Evolutionary conservation across 2,888 invertebrate species (phyloP).

Genomic region (Clunio marinus): DNA sequence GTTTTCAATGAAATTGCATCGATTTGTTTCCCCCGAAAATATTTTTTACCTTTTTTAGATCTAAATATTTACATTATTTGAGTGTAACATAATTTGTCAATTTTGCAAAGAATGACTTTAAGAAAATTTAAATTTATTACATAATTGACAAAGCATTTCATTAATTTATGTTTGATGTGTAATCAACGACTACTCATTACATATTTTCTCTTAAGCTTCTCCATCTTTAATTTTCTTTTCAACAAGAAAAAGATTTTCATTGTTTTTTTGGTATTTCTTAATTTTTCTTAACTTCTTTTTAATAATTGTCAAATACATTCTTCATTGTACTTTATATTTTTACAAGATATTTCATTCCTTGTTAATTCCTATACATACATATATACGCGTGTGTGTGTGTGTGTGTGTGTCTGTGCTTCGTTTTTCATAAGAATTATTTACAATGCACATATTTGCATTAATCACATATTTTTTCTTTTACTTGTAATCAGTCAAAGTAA

Average conservation of each 20-base stretch:
- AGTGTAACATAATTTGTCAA: too few species aligned
- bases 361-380: not conserved
- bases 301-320: not conserved
- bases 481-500: conserved; percentile 11
- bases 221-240: not conserved
- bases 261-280: conserved; percentile 1
- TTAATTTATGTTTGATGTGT: too few species aligned
- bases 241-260: not conserved
- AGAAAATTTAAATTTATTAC: too few species aligned
- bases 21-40: not conserved
- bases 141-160: too few species aligned
- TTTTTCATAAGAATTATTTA: not conserved
- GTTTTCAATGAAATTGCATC: not conserved
- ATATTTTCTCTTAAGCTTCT: too few species aligned
- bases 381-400: too few species aligned
- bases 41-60: not conserved
- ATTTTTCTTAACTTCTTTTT: not conserved
- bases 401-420: too few species aligned
- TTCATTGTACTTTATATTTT: not conserved
- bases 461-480: conserved; percentile 9
- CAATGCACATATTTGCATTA: not conserved
- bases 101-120: too few species aligned
- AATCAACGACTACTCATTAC: too few species aligned
- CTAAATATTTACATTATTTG: too few species aligned
- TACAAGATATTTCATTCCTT: not conserved